Percentiles rank a stretch among this genome's conserved stretches.
Evolutionary conservation across 2,888 invertebrate species (phyloP).

Genomic region (Boloria euphrosyne): DNA sequence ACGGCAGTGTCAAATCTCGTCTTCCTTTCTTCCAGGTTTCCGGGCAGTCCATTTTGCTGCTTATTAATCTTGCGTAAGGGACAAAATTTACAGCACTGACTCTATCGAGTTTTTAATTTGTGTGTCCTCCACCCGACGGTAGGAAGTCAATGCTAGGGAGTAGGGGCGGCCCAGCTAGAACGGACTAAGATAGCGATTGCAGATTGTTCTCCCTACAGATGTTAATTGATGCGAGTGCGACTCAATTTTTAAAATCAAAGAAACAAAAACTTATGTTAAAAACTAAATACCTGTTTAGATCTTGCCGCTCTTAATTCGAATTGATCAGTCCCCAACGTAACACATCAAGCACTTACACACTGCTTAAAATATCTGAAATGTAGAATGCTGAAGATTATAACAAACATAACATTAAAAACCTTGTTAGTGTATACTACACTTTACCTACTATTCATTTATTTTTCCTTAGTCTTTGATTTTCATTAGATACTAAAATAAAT

Average conservation of each 20-base stretch:
- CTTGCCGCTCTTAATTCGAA: too few species aligned
- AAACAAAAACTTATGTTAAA: too few species aligned
- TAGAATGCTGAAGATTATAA: too few species aligned
- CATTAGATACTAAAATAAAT: not conserved
- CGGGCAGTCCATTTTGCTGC: too few species aligned
- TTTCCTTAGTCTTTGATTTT: not conserved
- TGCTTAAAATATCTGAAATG: too few species aligned
- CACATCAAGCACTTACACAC: too few species aligned
- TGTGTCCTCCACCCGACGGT: not conserved
- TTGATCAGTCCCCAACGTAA: too few species aligned
- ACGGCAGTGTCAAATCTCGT: not conserved
- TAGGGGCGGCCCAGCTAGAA: not conserved
- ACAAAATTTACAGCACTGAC: not conserved
- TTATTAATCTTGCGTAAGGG: too few species aligned
- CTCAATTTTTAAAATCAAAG: too few species aligned
- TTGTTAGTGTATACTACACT: not conserved
- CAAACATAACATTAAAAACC: not conserved
- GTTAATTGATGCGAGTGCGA: not conserved
- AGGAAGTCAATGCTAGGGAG: not conserved
- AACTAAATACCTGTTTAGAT: too few species aligned
- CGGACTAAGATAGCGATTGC: not conserved
- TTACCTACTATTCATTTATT: not conserved
- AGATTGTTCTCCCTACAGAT: slow-evolving; percentile 11
- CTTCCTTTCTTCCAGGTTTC: too few species aligned
- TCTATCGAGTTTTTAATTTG: not conserved